Base-by-base conservation (phyloP, 2,797 vertebrate species). In the Melopsittacus undulatus region DNA sequence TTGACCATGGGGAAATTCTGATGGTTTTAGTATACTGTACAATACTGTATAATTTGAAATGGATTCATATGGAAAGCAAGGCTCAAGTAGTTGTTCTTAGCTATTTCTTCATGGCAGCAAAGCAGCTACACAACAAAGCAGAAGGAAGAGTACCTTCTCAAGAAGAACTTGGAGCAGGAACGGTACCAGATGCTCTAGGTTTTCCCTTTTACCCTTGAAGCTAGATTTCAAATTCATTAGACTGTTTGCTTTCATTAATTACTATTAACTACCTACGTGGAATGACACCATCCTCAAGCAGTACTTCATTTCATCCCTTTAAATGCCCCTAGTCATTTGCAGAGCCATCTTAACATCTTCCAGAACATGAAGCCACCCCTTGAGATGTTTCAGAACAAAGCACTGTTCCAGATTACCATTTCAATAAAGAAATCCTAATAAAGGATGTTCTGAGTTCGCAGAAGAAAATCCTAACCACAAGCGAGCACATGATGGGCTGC, bases 121-220 rank as follows among this genome's bases (percentile, higher is more conserved):
- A 92, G 13, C 48, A 68, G 46, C 2, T 1, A 48, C 15, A 17
- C 24, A 84, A 69, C 0, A 0, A 72, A 66, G 26, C 1, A 1
- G 34, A 66, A 87, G n/a, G 54, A 78, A 52, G 42, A 83, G 22
- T 17, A 51, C 56, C 22, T 51, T 66, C 54, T 52, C 63, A 82
- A 46, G 67, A 72, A 45, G 15, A 42, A 61, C 23, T 7, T 49
- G 73, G 48, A 86, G 29, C 69, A 72, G 38, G 21, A 66, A 34
- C 0, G 1, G 43, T 11, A 62, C 6, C 23, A 7, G 5, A 34
- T 9, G 48, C n/a, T 86, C 23, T 19, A 10, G 10, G 1, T 3
- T 20, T 13, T n/a, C 30, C 32, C 3, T 12, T 69, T 66, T 18
- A 20, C 36, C 79, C 34, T 67, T 64, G 38, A 88, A 93, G 64